A percentile compares a stretch with the other conserved stretches of the same genome.
Evolutionary conservation across 2,113 vertebrate genomes (phyloP).

Genomic region (Stomatorhinus ivindoensis): DNA sequence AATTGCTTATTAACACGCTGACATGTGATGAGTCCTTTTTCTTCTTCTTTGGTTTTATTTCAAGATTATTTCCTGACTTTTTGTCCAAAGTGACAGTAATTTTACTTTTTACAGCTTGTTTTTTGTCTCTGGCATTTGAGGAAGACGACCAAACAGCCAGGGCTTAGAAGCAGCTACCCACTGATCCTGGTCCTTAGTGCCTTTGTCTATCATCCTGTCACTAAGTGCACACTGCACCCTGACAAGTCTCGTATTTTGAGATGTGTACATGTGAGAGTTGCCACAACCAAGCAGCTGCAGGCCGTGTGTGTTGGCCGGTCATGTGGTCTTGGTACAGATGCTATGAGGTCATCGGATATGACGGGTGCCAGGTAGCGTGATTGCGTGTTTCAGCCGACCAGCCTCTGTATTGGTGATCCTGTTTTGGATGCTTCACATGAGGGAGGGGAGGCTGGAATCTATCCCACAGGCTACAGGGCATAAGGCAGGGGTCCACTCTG

Average conservation of each 20-base stretch:
- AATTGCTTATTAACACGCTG: not conserved
- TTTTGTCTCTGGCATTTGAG: not conserved
- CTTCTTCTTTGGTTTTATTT: not conserved
- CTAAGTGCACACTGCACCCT: not conserved
- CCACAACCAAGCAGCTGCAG: not conserved
- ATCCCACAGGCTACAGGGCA: not conserved
- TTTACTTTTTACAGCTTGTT: not conserved
- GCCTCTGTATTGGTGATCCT: not conserved
- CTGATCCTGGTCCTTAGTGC: not conserved
- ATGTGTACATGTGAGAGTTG: not conserved
- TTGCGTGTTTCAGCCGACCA: not conserved
- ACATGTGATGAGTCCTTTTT: not conserved
- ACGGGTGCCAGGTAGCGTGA: not conserved
- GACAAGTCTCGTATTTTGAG: not conserved
- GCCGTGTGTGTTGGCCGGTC: not conserved
- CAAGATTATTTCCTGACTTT: not conserved
- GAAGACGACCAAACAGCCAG: not conserved
- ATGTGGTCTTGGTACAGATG: not conserved
- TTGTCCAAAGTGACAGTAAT: not conserved
- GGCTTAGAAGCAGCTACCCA: not conserved
- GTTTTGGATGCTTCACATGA: not conserved
- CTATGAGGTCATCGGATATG: not conserved
- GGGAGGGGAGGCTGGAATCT: not conserved
- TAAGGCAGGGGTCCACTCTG: not conserved
- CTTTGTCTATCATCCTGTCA: not conserved